phyloP scores from a whole-genome alignment of 2,113 vertebrate species.

The western clawed frog (Xenopus tropicalis) region DNA sequence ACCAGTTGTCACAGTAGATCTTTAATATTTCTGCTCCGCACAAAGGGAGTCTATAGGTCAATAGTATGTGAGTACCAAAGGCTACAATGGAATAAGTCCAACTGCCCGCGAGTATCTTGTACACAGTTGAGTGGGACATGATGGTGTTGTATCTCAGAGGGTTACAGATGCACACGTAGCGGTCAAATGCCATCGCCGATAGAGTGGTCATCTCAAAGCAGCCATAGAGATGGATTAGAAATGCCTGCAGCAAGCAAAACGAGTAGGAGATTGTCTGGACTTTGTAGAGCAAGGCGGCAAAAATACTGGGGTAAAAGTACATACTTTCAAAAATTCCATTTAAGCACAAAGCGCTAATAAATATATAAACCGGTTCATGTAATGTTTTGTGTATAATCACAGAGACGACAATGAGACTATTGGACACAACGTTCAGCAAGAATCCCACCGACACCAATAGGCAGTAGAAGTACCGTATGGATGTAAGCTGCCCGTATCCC shows the following conservation, averaged over 20 bases:
- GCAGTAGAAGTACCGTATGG: neutral
- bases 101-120: neutral
- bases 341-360: neutral
- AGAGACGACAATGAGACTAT: neutral
- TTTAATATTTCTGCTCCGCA: neutral
- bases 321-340: neutral
- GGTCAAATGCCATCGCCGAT: neutral
- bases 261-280: neutral
- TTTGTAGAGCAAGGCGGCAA: neutral
- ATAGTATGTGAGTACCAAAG: neutral
- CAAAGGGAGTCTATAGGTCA: conserved; percentile 12
- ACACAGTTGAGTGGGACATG: neutral
- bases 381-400: neutral
- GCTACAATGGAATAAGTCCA: neutral
- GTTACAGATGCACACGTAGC: conserved; percentile 8
- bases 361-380: conserved; percentile 2
- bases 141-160: conserved; percentile 18
- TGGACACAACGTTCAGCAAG: neutral
- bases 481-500: neutral
- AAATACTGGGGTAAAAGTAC: neutral
- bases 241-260: neutral
- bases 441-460: neutral
- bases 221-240: neutral
- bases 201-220: neutral
- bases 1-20: conserved; percentile 19